Conservation (phyloP, 2,113 vertebrate species). For the Heterochromis multidens region DNA sequence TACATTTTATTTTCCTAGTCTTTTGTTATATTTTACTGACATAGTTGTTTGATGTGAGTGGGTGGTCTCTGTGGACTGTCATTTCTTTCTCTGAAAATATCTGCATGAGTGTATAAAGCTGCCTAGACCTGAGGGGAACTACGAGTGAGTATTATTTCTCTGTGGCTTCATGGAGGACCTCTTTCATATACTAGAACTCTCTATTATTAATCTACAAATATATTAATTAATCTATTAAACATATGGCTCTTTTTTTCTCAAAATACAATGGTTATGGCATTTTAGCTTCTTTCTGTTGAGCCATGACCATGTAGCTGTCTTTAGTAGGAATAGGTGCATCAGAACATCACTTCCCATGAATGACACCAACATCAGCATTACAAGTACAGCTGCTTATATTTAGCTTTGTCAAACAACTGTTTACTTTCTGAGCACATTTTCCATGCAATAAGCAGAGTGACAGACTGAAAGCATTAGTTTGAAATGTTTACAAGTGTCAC, state of each 20-base stretch:
- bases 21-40: neutral
- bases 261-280: neutral
- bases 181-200: neutral
- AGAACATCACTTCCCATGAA: neutral
- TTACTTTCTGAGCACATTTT: neutral
- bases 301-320: neutral
- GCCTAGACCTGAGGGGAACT: neutral
- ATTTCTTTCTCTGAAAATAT: neutral
- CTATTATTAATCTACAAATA: neutral
- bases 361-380: neutral
- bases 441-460: neutral
- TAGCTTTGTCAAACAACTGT: neutral
- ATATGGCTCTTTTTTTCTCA: accelerated
- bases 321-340: too few species aligned
- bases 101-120: neutral
- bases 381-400: neutral
- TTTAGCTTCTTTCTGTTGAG: neutral
- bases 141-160: neutral
- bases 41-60: neutral
- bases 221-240: neutral
- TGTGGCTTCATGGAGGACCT: neutral
- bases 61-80: neutral
- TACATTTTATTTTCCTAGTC: neutral
- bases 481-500: conserved; percentile 34
- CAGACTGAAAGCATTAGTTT: conserved; percentile 3